These are phyloP conservation scores for Diaprepes abbreviatus DNA, from an alignment of 2,888 invertebrate species.

Conservation along the genomic window DNA sequence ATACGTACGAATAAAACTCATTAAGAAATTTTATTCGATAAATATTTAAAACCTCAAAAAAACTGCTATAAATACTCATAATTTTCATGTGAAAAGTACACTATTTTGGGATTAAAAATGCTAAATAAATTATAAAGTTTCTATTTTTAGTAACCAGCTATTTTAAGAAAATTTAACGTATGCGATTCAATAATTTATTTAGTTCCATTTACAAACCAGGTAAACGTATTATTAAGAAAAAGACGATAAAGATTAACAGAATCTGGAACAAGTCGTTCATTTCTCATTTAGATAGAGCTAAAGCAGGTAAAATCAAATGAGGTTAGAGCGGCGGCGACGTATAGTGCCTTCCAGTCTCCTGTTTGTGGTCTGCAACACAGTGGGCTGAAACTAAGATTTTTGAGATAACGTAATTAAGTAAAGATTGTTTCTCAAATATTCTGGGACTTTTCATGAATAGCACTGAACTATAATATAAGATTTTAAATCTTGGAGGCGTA, in stretches of 20 bases:
- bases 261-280: conserved; percentile 19
- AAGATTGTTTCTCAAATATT: too few relatives aligned
- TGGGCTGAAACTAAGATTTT: neutral
- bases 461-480: too few relatives aligned
- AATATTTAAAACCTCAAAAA: neutral
- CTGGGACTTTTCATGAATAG: too few relatives aligned
- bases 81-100: neutral
- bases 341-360: conserved; percentile 8
- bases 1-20: too few relatives aligned
- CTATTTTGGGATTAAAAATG: neutral
- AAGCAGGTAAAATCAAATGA: conserved; percentile 29
- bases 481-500: too few relatives aligned
- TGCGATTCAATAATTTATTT: neutral
- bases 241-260: neutral
- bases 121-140: neutral
- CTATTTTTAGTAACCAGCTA: neutral
- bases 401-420: neutral
- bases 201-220: neutral
- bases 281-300: conserved; percentile 13
- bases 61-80: neutral
- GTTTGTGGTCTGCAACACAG: conserved; percentile 4
- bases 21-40: too few relatives aligned
- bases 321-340: conserved; percentile 17
- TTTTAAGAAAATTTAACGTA: neutral
- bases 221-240: conserved; percentile 5